Conservation (phyloP, 2,888 invertebrate genomes). For the Pseudanteris insignis region DNA sequence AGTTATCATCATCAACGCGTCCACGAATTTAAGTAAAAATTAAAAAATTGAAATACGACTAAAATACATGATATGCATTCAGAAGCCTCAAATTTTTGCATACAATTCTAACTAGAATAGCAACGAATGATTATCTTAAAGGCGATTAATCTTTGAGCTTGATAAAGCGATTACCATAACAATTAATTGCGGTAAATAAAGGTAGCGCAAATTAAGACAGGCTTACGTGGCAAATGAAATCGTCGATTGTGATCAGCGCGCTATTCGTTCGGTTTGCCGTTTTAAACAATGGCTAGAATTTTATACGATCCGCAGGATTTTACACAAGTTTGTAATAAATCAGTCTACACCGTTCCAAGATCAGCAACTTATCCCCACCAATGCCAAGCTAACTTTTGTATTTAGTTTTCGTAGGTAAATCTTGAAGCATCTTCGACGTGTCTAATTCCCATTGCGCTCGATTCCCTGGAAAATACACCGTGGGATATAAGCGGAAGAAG, state of each 20-base stretch:
- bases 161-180: constrained; percentile 1
- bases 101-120: background rate
- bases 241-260: constrained; percentile 7
- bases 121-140: constrained; percentile 2
- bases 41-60: too few relatives aligned
- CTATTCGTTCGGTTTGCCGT: constrained; percentile 8
- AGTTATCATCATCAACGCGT: too few relatives aligned
- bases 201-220: background rate
- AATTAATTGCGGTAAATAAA: constrained; percentile 2
- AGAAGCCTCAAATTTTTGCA: too few relatives aligned
- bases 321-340: constrained; percentile 28
- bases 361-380: constrained; percentile 30
- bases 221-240: constrained; percentile 3
- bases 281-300: constrained; percentile 20
- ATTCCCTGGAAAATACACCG: constrained; percentile 37
- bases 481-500: too few relatives aligned
- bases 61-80: too few relatives aligned
- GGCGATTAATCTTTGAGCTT: background rate
- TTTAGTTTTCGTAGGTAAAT: constrained; percentile 39
- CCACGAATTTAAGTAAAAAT: too few relatives aligned
- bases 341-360: constrained; percentile 29
- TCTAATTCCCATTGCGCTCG: constrained; percentile 34
- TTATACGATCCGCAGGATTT: constrained; percentile 21
- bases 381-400: constrained; percentile 35
- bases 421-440: constrained; percentile 40